phyloP scores from a whole-genome alignment of 2,113 vertebrate genomes.

The Oncorhynchus tshawytscha region DNA sequence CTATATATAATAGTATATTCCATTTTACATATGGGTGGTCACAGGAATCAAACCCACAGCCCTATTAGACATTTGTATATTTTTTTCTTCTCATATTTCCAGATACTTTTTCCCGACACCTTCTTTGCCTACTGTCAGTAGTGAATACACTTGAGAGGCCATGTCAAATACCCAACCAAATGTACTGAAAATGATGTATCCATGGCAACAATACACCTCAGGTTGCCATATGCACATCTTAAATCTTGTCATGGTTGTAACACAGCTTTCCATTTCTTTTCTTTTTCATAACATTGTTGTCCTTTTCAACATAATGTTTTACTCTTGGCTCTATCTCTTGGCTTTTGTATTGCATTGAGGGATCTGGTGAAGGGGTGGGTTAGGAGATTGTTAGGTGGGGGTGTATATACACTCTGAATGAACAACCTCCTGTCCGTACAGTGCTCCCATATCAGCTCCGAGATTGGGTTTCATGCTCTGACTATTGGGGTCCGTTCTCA shows the following conservation, averaged over 20 bases:
- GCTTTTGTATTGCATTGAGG: neutral
- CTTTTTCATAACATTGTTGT: neutral
- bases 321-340: neutral
- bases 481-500: slow-evolving; percentile 27
- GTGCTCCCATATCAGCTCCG: slow-evolving; percentile 13
- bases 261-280: neutral
- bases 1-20: too few relatives aligned
- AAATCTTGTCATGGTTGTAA: neutral
- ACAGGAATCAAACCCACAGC: too few relatives aligned
- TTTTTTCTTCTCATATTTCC: too few relatives aligned
- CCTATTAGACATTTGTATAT: too few relatives aligned
- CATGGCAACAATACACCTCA: neutral
- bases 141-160: too few relatives aligned
- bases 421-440: slow-evolving; percentile 12
- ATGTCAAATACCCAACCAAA: too few relatives aligned
- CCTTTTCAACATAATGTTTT: neutral
- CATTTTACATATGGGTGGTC: too few relatives aligned
- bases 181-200: too few relatives aligned
- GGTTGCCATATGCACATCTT: neutral
- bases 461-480: slow-evolving; percentile 43
- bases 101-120: too few relatives aligned
- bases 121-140: too few relatives aligned
- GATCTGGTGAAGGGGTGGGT: slow-evolving; percentile 24
- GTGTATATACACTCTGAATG: neutral
- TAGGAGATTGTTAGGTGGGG: slow-evolving; percentile 19